A percentile compares a stretch with the other conserved stretches of the same genome.
Conservation (phyloP, 2,888 invertebrate species). For the Eucriotettix oculatus region DNA sequence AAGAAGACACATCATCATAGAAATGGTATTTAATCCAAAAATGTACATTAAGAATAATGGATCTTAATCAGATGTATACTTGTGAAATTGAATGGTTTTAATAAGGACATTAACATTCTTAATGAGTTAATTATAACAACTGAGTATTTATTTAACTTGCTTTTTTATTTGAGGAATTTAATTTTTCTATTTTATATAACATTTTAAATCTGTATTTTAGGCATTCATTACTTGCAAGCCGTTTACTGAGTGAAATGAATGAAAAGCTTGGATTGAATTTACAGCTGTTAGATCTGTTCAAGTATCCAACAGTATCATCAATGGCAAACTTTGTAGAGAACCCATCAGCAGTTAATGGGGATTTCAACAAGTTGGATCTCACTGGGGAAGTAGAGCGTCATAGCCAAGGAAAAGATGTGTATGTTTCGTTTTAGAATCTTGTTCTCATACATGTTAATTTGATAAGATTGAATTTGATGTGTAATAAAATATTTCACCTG, state of each 20-base stretch:
- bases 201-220: conserved; percentile 8
- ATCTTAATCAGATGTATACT: too few relatives aligned
- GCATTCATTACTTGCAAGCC: conserved; percentile 16
- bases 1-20: too few relatives aligned
- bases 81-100: too few relatives aligned
- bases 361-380: conserved; percentile 4
- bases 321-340: conserved; percentile 13
- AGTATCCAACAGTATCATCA: conserved; percentile 14
- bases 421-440: not conserved
- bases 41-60: too few relatives aligned
- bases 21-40: too few relatives aligned
- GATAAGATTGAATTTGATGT: too few relatives aligned
- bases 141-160: too few relatives aligned
- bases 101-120: too few relatives aligned
- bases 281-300: conserved; percentile 13
- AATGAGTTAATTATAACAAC: too few relatives aligned
- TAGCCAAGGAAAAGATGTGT: conserved; percentile 7
- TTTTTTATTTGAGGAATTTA: too few relatives aligned
- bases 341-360: not conserved
- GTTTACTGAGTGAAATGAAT: conserved; percentile 15
- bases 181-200: not conserved
- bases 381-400: conserved; percentile 9
- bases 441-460: too few relatives aligned
- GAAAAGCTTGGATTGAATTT: conserved; percentile 11
- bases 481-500: too few relatives aligned